These are phyloP conservation scores for Emydura subglobosa DNA, from an alignment of 2,113 vertebrate species.

Conservation along the genomic window DNA sequence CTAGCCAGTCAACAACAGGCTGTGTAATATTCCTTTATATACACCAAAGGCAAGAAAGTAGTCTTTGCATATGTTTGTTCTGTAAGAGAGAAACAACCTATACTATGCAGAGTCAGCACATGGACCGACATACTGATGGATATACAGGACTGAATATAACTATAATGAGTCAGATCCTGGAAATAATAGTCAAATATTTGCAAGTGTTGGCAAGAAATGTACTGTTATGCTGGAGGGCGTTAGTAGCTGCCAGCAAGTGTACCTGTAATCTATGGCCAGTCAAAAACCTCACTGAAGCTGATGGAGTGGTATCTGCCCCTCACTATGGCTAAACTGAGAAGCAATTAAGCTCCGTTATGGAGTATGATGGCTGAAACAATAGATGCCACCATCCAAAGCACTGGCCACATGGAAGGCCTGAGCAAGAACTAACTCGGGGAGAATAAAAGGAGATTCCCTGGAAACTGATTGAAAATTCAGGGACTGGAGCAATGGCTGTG, in stretches of 20 bases:
- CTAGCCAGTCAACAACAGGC: neutral
- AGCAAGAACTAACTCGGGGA: neutral
- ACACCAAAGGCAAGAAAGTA: neutral
- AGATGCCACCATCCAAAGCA: neutral
- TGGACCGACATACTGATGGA: neutral
- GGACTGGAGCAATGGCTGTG: rapidly evolving
- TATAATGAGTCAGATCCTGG: neutral
- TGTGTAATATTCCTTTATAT: neutral
- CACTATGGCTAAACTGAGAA: neutral
- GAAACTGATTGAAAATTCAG: neutral
- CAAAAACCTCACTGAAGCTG: neutral
- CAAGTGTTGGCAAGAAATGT: neutral
- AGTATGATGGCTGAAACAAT: neutral
- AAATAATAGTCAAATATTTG: neutral
- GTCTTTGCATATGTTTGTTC: neutral
- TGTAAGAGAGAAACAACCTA: neutral
- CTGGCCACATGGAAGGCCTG: neutral
- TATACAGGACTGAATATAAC: neutral
- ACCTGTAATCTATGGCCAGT: neutral
- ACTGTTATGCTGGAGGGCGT: neutral
- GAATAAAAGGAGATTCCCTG: neutral
- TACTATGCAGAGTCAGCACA: neutral
- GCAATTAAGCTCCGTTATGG: rapidly evolving
- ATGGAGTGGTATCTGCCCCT: neutral
- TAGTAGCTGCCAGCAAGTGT: neutral